Base-by-base conservation (phyloP, 2,113 vertebrate genomes). In the Maccullochella peelii region DNA sequence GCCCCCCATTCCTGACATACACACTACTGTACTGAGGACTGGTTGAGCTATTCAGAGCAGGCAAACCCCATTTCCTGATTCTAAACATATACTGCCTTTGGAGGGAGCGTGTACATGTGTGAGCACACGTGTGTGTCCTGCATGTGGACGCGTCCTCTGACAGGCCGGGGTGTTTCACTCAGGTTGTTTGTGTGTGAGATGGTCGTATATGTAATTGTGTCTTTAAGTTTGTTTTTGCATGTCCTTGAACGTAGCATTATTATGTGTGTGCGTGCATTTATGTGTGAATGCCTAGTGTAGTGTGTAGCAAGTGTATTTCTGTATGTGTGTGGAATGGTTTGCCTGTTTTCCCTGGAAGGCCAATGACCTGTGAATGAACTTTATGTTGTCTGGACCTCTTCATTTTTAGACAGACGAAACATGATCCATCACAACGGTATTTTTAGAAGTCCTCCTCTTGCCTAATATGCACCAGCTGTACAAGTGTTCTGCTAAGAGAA, bases 381-480 rank as follows among this genome's bases (percentile, higher is more conserved):
- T 91, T 89, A 88, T 36, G 10, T 50, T 94, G 95, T 96, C 95
- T 97, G 95, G 95, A 95, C 96, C 95, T 95, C 92, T 95, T 95
- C 95, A 95, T 91, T 93, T 93, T 88, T 90, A 88, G 87, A 86
- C 94, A 96, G 94, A 96, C 94, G 93, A 85, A 96, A 94, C 86
- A 93, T 88, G 90, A 94, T 93, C 94, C 92, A 93, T 94, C 94
- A 76, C 87, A 58, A 50, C 40, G 84, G 85, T 94, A 97, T 97
- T 97, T 97, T 96, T 96, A 97, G 96, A 90, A 94, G 88, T 94
- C 95, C 93, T 93, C 84, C 94, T 91, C 72, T 83, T 80, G 76
- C 83, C 89, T 94, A 93, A 94, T 88, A 80, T 30, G 79, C 86
- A 89, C 50, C 93, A 95, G 93, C 88, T 94, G 93, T 79, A 71